Percentiles rank a stretch among this genome's conserved stretches.
Conservation (phyloP, 1,140 invertebrate species). For the Anastatus disparis region DNA sequence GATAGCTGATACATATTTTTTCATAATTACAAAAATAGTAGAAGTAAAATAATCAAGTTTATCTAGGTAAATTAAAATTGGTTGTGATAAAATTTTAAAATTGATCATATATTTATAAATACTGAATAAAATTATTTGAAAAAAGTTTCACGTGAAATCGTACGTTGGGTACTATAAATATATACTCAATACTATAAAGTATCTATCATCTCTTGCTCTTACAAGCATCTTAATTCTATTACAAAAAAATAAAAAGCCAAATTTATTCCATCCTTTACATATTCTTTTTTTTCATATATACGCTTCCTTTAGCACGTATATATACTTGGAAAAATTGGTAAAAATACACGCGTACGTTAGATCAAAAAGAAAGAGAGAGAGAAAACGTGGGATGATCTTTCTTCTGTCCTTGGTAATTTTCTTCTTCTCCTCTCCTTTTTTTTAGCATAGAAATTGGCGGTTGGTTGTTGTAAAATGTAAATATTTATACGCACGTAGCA, state of each 20-base stretch:
- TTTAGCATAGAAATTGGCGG: conserved; percentile 33
- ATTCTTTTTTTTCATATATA: too few species aligned
- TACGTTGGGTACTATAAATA: too few species aligned
- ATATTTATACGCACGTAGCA: conserved; percentile 34
- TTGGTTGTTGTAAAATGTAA: conserved; percentile 32
- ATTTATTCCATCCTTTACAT: conserved; percentile 19
- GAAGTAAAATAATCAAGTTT: background rate
- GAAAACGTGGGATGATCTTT: conserved; percentile 26
- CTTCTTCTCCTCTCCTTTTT: too few species aligned
- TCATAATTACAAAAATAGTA: background rate
- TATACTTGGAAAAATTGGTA: conserved; percentile 26
- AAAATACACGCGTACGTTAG: conserved; percentile 14
- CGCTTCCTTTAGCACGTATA: background rate
- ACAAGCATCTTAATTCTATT: background rate
- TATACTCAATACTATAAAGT: too few species aligned
- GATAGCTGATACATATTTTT: background rate
- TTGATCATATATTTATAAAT: too few species aligned
- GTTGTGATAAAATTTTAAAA: too few species aligned
- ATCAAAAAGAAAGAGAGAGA: background rate
- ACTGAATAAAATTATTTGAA: too few species aligned
- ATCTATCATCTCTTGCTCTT: background rate
- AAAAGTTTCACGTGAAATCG: too few species aligned
- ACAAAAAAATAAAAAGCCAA: background rate
- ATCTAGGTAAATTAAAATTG: too few species aligned
- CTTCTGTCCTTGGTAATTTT: conserved; percentile 30